phyloP scores from a whole-genome alignment of 1,140 invertebrate genomes.

The Aethina tumida region DNA sequence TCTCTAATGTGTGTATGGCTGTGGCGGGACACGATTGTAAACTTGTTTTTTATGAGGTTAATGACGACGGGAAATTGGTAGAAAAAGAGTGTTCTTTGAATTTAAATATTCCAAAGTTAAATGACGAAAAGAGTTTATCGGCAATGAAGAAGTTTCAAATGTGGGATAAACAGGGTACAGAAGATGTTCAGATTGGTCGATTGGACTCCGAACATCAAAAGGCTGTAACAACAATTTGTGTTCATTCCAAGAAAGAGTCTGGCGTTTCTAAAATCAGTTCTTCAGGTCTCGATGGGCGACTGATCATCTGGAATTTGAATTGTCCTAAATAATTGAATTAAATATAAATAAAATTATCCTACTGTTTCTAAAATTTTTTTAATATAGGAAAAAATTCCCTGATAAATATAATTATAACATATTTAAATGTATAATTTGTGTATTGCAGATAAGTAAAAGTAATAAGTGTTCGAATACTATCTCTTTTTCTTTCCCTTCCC shows the following conservation, averaged over 20 bases:
- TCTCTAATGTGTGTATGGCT: slow-evolving; percentile 75
- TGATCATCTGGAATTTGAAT: slow-evolving; percentile 89
- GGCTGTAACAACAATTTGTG: slow-evolving; percentile 78
- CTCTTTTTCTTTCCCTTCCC: not conserved
- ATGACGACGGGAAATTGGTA: slow-evolving; percentile 59
- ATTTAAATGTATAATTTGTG: slow-evolving; percentile 1
- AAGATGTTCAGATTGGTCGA: slow-evolving; percentile 72
- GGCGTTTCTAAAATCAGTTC: slow-evolving; percentile 77
- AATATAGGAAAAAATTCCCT: not conserved
- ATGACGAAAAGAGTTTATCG: slow-evolving; percentile 77
- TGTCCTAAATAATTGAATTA: too few species aligned
- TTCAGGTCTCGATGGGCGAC: slow-evolving; percentile 87
- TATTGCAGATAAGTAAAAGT: slow-evolving; percentile 1
- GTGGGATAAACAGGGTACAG: slow-evolving; percentile 83
- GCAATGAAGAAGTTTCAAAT: slow-evolving; percentile 97
- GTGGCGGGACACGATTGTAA: slow-evolving; percentile 93
- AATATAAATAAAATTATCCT: too few species aligned
- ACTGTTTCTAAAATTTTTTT: too few species aligned
- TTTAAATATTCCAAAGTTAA: slow-evolving; percentile 85
- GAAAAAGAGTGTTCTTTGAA: slow-evolving; percentile 81
- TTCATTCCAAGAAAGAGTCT: slow-evolving; percentile 62
- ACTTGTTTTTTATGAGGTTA: slow-evolving; percentile 78
- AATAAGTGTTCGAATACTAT: slow-evolving; percentile 3
- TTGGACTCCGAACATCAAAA: slow-evolving; percentile 97
- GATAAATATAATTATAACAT: not conserved